Evolutionary conservation across 2,113 vertebrate genomes (phyloP), one percentile per base, ranked within the genome.

Genomic region (Myotis yumanensis): DNA sequence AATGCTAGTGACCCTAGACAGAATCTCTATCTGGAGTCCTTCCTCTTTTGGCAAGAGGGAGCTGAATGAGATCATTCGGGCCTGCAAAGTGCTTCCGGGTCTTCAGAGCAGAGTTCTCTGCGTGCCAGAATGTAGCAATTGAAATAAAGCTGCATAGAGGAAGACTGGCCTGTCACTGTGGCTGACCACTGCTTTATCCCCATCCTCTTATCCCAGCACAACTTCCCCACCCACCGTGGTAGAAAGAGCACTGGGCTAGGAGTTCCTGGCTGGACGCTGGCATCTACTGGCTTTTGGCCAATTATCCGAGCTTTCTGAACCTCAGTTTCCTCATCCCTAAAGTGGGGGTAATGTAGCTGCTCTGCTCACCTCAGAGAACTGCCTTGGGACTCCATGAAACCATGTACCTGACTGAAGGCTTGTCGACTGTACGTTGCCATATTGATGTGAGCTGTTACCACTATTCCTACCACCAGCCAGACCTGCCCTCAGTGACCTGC

Each of bases 1-100:
- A 54, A 83, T 30, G 83, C 90, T 54, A 85, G 79, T 68, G 90
- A 84, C 95, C 93, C 94, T 66, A 86, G 76, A 89, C 77, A 93
- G 86, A 94, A 40, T 69, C 92, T 95, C 89, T 73, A 64, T 79
- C 92, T 92, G 81, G 73, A 95, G 77, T 71, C 62, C 86, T 93
- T 72, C 88, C 64, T 86, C 84, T 79, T 77, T 95, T 96, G 95
- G 95, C 95, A 95, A 94, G 73, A 90, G 82, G 87, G 20, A 64
- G 57, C 85, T 68, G 59, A 86, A 95, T 97, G 97, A 97, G 96
- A 94, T 96, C 97, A 97, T 90, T 96, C 73, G n/a, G 95, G 95
- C 93, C 95, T 97, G 88, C 93, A 96, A 96, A 96, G 95, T 91
- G 95, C 92, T 96, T 96, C 90, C 85, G 97, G 86, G 95, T 96